Evolutionary conservation across 2,888 invertebrate genomes (phyloP).

Genomic region (Vandiemenella viatica): DNA sequence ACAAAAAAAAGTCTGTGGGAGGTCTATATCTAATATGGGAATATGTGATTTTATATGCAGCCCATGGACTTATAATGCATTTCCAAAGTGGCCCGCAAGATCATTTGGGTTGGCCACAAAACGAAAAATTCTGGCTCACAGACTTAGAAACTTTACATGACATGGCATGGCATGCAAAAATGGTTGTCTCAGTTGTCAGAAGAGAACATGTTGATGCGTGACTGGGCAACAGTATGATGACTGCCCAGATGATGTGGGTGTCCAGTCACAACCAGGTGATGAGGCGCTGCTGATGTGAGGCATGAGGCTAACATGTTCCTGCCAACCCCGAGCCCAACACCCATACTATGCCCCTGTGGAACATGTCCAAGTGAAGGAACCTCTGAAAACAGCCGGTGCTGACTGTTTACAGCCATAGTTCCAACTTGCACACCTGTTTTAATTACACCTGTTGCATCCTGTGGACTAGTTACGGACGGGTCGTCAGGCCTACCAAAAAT

Average conservation of each 20-base stretch:
- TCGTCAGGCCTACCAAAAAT: conserved; percentile 9
- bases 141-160: no score
- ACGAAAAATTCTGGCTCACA: no score
- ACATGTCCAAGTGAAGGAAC: conserved; percentile 5
- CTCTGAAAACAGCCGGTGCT: conserved; percentile 9
- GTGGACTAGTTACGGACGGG: no score
- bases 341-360: background rate
- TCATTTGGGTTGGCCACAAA: no score
- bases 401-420: conserved; percentile 3
- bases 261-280: conserved; percentile 1
- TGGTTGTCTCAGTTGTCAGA: conserved; percentile 1
- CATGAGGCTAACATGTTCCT: conserved; percentile 8
- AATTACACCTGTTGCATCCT: no score
- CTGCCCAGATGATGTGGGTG: conserved; percentile 3
- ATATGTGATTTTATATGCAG: no score
- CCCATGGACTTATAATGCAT: no score
- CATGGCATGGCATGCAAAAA: background rate
- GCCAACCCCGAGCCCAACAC: no score
- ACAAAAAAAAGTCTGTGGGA: no score
- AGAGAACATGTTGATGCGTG: conserved; percentile 10
- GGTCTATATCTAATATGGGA: no score
- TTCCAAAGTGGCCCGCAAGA: no score
- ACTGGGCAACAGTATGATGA: conserved; percentile 2
- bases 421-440: no score
- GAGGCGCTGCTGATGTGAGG: conserved; percentile 3